Evolutionary conservation across 2,797 vertebrate species (phyloP).

Genomic region (Cichlasoma orientale): DNA sequence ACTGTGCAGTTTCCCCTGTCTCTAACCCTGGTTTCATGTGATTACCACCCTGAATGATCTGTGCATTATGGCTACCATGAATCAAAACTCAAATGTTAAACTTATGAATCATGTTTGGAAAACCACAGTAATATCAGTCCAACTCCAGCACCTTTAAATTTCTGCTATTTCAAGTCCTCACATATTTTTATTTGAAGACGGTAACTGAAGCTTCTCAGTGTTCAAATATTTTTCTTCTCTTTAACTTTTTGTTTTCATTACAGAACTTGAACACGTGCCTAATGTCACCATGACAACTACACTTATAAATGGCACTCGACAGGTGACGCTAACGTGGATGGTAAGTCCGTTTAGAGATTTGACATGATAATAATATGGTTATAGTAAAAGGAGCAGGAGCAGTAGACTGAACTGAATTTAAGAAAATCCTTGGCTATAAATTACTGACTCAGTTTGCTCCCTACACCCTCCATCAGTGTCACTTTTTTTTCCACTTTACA

Average conservation of each 20-base stretch:
- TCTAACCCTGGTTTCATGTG: not conserved
- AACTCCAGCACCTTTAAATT: too few species aligned
- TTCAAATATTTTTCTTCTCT: not conserved
- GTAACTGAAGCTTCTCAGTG: not conserved
- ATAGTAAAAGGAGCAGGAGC: not conserved
- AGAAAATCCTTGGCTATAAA: not conserved
- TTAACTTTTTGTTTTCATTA: slow-evolving; percentile 17
- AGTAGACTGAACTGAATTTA: not conserved
- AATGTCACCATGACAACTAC: slow-evolving; percentile 14
- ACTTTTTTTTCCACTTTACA: not conserved
- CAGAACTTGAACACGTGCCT: slow-evolving; percentile 63
- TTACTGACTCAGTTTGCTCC: not conserved
- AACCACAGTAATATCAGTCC: not conserved
- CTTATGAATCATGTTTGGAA: not conserved
- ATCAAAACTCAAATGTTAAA: not conserved
- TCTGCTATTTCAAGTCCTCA: not conserved
- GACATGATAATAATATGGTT: not conserved
- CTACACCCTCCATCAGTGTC: not conserved
- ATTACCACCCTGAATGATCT: too few species aligned
- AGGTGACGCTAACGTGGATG: slow-evolving; percentile 63
- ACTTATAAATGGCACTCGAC: slow-evolving; percentile 35
- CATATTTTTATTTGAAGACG: not conserved
- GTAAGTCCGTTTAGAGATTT: slow-evolving; percentile 41
- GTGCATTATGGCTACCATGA: not conserved
- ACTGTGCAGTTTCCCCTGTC: not conserved